Evolutionary conservation across 2,888 invertebrate species (phyloP), one percentile per base, ranked within the genome.

Genomic region (Himalopsyche anomala): DNA sequence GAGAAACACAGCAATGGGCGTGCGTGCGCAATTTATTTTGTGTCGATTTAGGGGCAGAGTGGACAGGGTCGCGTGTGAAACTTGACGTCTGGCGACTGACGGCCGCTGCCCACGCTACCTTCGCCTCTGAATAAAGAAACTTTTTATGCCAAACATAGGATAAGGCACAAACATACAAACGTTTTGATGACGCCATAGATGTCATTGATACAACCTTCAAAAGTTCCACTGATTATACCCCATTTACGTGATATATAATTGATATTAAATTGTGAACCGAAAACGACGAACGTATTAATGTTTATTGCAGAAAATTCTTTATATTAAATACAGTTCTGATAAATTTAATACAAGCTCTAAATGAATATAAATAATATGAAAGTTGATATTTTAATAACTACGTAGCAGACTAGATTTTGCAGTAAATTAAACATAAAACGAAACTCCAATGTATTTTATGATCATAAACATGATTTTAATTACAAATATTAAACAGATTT

Each of bases 21-120:
- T 62, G 62, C 62, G 62, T 62, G 62, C 19, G 28, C 62, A 62
- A 62, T 62, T 62, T 62, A 62, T 62, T 62, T 62, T 62, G 62
- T 62, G 62, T 62, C 62, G 62, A 62, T 62, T 62, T 62, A 19
- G 62, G 19, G 62, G 62, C 28, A 62, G 62, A 62, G 62, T 62
- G 62, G 62, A 62, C 62, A 62, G 62, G 62, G 28, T 62, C 62
- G 62, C 62, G 62, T 62, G 62, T 62, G 62, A 62, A n/a, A 28
- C 9, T 62, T 62, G 62, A 62, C 62, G 62, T 62, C 62, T 62
- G n/a, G 9, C n/a, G 62, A 62, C 19, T 62, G 62, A 62, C 62
- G 62, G 28, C 62, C 62, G n/a, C 62, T 62, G 19, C 62, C 62
- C 62, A 62, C 62, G 62, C 62, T 19, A 62, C 19, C 62, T 19